phyloP scores from a whole-genome alignment of 2,888 invertebrate genomes.

The Agrenia bidenticulata region DNA sequence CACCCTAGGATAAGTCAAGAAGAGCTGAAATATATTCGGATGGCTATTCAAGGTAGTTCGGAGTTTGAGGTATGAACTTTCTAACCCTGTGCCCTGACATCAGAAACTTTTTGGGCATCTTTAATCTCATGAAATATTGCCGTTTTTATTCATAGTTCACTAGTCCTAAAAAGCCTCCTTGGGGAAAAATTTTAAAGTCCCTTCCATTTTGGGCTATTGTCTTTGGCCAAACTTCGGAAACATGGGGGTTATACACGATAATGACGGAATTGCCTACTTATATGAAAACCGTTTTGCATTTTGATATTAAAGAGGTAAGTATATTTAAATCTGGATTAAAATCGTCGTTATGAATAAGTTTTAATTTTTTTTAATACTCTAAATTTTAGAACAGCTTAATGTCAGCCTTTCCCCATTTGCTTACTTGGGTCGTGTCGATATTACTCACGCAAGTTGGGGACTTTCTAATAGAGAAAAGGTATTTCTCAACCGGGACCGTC shows the following conservation, averaged over 20 bases:
- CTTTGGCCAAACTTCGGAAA: constrained; percentile 69
- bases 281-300: constrained; percentile 80
- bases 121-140: too few species aligned
- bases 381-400: constrained; percentile 51
- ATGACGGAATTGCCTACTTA: constrained; percentile 79
- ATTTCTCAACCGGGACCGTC: constrained; percentile 1
- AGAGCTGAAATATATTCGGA: constrained; percentile 65
- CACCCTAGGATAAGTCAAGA: constrained; percentile 74
- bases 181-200: constrained; percentile 71
- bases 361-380: background rate
- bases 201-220: constrained; percentile 80
- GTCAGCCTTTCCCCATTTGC: constrained; percentile 44
- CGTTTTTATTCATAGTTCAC: too few species aligned
- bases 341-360: too few species aligned
- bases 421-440: background rate
- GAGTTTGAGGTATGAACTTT: background rate
- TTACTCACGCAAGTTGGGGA: background rate
- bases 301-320: constrained; percentile 69
- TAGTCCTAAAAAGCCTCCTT: constrained; percentile 54
- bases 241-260: constrained; percentile 81
- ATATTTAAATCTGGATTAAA: background rate
- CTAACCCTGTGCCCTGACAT: too few species aligned
- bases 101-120: too few species aligned
- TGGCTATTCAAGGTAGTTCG: constrained; percentile 23
- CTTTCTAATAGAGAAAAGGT: background rate